phyloP scores from a whole-genome alignment of 2,797 vertebrate species.

The Psittacula derbiana region DNA sequence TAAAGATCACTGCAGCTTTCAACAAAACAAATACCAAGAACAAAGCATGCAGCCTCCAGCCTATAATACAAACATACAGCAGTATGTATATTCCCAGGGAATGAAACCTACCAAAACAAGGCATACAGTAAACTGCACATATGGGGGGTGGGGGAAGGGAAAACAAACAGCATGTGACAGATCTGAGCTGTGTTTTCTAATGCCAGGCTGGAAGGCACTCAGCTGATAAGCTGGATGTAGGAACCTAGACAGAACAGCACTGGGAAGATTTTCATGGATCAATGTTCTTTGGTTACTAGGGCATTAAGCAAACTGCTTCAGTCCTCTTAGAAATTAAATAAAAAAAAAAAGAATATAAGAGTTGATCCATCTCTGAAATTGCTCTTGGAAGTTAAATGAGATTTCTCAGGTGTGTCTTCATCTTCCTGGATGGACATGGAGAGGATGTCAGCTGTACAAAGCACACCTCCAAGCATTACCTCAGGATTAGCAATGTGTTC shows the following conservation, averaged over 20 bases:
- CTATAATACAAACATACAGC: not conserved
- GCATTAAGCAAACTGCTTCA: not conserved
- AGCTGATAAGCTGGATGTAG: not conserved
- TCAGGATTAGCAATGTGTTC: not conserved
- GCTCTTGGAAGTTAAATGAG: not conserved
- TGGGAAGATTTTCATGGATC: not conserved
- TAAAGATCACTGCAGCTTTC: not conserved
- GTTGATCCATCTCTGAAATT: not conserved
- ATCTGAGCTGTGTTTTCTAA: not conserved
- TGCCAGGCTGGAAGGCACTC: not conserved
- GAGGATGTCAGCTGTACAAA: not conserved
- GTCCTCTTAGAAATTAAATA: not conserved
- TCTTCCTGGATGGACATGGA: not conserved
- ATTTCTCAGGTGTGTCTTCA: not conserved
- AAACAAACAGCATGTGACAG: not conserved
- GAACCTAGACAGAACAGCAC: not conserved
- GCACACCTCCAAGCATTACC: not conserved
- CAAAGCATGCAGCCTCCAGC: not conserved
- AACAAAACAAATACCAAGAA: not conserved
- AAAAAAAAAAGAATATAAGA: not conserved
- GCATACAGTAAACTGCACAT: not conserved
- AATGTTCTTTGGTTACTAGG: not conserved
- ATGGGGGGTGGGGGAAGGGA: too few species aligned
- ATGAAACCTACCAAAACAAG: not conserved
- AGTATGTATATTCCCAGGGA: not conserved